Conservation (phyloP, 2,888 invertebrate genomes). For the Eulithis testata region DNA sequence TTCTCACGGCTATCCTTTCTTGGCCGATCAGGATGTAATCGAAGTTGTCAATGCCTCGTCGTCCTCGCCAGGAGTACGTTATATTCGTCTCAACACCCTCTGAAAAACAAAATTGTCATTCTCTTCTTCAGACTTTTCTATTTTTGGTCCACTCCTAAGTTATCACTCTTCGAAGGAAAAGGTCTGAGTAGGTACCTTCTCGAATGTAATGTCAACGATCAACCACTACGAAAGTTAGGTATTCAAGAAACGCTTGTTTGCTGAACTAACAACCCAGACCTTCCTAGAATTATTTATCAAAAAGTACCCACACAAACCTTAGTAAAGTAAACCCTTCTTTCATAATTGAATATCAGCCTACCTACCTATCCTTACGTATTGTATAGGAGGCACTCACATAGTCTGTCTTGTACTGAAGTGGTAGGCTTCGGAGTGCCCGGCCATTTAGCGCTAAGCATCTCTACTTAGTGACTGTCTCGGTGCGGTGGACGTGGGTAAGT, state of each 20-base stretch:
- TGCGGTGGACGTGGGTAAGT: conserved; percentile 9
- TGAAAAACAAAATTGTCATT: conserved; percentile 48
- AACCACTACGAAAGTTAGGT: conserved; percentile 14
- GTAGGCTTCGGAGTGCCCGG: conserved; percentile 12
- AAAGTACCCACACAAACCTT: conserved; percentile 16
- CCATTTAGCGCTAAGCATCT: conserved; percentile 25
- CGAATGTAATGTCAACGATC: conserved; percentile 18
- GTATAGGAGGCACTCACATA: background rate
- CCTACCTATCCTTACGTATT: background rate
- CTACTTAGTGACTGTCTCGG: conserved; percentile 26
- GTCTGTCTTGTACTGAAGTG: conserved; percentile 9
- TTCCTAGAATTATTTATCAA: conserved; percentile 22
- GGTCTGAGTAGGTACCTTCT: background rate
- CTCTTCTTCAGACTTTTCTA: conserved; percentile 27
- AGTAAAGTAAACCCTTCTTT: conserved; percentile 11
- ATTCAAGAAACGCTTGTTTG: conserved; percentile 13
- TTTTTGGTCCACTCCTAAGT: too few species aligned
- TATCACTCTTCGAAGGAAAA: too few species aligned
- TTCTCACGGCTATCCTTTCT: conserved; percentile 71
- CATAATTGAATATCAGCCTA: conserved; percentile 8
- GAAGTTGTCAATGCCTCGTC: conserved; percentile 65
- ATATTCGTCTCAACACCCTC: conserved; percentile 73
- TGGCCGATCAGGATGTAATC: conserved; percentile 73
- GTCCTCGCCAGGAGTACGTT: conserved; percentile 66
- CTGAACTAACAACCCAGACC: conserved; percentile 19